Evolutionary conservation across 2,888 invertebrate genomes (phyloP), one percentile per base, ranked within the genome.

Genomic region (Pollenia griseotomentosa): DNA sequence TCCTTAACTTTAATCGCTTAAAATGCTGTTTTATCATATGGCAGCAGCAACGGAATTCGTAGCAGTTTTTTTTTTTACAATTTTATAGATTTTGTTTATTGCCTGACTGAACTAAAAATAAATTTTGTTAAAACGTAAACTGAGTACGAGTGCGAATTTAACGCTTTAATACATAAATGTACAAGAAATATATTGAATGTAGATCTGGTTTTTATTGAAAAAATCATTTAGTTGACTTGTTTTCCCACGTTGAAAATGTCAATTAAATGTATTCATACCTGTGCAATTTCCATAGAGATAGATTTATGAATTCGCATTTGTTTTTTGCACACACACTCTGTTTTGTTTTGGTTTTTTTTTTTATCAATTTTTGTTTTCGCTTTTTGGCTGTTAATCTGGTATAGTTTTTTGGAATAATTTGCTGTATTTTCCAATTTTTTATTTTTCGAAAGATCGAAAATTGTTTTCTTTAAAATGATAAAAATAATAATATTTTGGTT

Each of bases 221-320:
- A 74, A 83, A 86, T 78, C 75, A 83, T 81, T 86, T 68, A 71
- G 61, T 80, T 86, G 83, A 83, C 83, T 83, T 77, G 86, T 86
- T 83, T 86, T 86, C 86, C 86, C 86, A 86, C 86, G 86, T 83
- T 73, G 83, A 73, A 86, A 86, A 83, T 83, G 86, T 83, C 83
- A 86, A 86, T 86, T 86, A 81, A 86, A 83, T 86, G 75, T 55
- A 83, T 83, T 73, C 83, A 77, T 77, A 81, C 83, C 83, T 86
- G 83, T 83, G 86, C 77, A 86, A 81, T 83, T 86, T 86, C 59
- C 75, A 83, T 73, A 80, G 71, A 83, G 77, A 86, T 80, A 83
- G 78, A 79, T 73, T 84, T 84, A 74, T 84, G 66, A 68, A 61
- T 74, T 75, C 68, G 79, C 66, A 84, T 71, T 83, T 83, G 40